Percentiles rank a stretch among this genome's conserved stretches.
These are phyloP conservation scores for Meda fulgida DNA, from an alignment of 2,797 vertebrate genomes.

Conservation along the genomic window DNA sequence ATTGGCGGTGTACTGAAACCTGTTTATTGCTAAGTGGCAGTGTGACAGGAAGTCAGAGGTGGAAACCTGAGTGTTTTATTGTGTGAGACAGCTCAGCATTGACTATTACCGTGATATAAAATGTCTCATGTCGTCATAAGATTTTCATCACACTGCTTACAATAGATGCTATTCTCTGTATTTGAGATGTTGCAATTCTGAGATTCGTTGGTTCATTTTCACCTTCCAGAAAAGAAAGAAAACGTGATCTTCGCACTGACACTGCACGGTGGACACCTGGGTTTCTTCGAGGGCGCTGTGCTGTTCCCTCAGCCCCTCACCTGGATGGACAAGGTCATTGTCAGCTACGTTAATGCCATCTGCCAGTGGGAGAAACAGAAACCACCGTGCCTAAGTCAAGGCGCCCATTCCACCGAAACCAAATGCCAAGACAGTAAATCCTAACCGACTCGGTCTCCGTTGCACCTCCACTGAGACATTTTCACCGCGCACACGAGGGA, in stretches of 20 bases:
- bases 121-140: background rate
- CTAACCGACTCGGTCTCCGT: conserved; percentile 57
- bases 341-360: conserved; percentile 84
- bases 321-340: conserved; percentile 91
- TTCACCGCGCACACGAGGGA: background rate
- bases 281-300: conserved; percentile 88
- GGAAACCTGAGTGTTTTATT: background rate
- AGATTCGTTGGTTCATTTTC: background rate
- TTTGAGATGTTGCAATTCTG: background rate
- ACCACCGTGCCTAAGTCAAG: conserved; percentile 91
- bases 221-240: conserved; percentile 83
- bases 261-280: conserved; percentile 87
- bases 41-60: background rate
- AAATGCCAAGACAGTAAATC: conserved; percentile 76
- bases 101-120: background rate
- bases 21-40: background rate
- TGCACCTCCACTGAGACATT: conserved; percentile 30
- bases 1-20: background rate
- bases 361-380: conserved; percentile 95
- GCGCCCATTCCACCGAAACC: conserved; percentile 74
- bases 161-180: background rate
- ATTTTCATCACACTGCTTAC: background rate
- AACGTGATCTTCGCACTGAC: conserved; percentile 86
- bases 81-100: background rate
- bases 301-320: conserved; percentile 87